Base-by-base conservation (phyloP, 2,797 vertebrate species). In the Nannoperca australis region DNA sequence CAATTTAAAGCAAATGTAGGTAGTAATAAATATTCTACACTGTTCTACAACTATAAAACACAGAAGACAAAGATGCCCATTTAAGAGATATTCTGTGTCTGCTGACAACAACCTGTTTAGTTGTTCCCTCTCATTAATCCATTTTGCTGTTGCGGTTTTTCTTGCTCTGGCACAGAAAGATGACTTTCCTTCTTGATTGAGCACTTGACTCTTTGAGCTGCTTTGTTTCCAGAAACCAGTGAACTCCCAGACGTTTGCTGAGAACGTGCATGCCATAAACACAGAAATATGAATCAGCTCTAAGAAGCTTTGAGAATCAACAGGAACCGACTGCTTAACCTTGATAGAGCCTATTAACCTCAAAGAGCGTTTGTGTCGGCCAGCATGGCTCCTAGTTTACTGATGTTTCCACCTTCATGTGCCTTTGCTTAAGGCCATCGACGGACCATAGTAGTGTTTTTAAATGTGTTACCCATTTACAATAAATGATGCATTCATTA, bases 401-500 rank as follows among this genome's bases (percentile, higher is more conserved):
- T 50, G 6, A 27, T 49, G 47, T 75, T 64, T 69, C 69, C 42
- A 38, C 36, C 9, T 38, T 10, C 9, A 38, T 10, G 36, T 38
- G 36, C 34, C 34, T 34, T 34, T 34, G 34, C 34, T 34, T 34
- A 34, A 34, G 34, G 34, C 34, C 34, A 34, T 34, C 7, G 7
- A 34, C 34, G 7, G 34, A 34, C 6, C 47, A 42, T 71, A 62
- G 36, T 20, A 36, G n/a, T 58, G 40, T 38, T 47, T 36, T 34
- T 65, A 68, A 79, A 27, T 27, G 40, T 44, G 18, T 36, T 30
- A 62, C 61, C 51, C 27, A 68, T 64, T 68, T 44, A 47, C 13
- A 70, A 17, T 27, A 61, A 73, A 47, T 65, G 32, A 78, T 38
- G 36, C 49, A 74, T 55, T 45, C 54, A 73, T 50, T 56, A 49